Conservation (phyloP, 1,140 invertebrate species). For the Amphibalanus amphitrite region DNA sequence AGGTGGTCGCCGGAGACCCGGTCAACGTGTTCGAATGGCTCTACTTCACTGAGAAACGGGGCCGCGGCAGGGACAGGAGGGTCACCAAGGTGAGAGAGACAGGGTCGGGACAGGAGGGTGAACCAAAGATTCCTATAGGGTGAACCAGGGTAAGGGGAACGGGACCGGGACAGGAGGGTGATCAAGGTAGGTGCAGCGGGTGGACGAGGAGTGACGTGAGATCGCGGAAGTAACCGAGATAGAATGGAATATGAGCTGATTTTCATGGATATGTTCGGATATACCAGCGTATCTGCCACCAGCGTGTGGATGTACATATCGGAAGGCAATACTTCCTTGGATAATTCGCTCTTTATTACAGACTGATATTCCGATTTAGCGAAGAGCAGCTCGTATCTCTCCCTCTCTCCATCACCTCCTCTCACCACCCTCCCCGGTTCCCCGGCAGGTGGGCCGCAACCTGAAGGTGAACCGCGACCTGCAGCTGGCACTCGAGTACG, state of each 20-base stretch:
- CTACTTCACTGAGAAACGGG: slow-evolving; percentile 44
- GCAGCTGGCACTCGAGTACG: slow-evolving; percentile 77
- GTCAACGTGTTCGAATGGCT: slow-evolving; percentile 90
- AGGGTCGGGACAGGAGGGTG: no score
- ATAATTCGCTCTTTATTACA: not conserved
- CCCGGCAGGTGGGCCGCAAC: slow-evolving; percentile 54
- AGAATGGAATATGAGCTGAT: no score
- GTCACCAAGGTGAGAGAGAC: not conserved
- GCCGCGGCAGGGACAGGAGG: not conserved
- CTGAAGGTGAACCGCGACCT: slow-evolving; percentile 78
- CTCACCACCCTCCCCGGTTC: slow-evolving; percentile 23
- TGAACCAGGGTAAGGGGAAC: no score
- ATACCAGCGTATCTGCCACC: not conserved
- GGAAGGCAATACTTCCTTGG: not conserved
- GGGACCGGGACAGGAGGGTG: no score
- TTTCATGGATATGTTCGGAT: not conserved
- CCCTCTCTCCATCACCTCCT: no score
- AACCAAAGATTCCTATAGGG: no score
- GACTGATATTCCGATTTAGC: not conserved
- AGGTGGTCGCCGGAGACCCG: slow-evolving; percentile 70
- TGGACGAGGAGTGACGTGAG: no score
- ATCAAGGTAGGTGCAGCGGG: no score
- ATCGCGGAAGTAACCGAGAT: no score
- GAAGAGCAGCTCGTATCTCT: no score
- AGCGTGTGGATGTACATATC: not conserved